Evolutionary conservation across 2,797 vertebrate species (phyloP).

Genomic region (Melopsittacus undulatus): DNA sequence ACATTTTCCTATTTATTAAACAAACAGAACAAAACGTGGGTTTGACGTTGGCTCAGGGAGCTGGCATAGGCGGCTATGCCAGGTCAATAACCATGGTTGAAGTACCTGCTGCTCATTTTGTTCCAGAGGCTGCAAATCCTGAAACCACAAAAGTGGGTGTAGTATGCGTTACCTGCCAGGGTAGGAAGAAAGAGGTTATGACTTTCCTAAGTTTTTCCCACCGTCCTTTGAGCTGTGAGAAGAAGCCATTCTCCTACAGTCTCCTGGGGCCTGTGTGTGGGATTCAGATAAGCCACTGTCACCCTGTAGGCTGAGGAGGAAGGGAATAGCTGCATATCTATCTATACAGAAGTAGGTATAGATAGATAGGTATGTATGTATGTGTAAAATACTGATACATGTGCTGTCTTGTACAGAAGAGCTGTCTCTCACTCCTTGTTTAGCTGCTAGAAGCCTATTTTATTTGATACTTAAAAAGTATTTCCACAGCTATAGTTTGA

Average conservation of each 20-base stretch:
- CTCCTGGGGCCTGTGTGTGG: not conserved
- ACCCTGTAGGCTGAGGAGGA: constrained; percentile 54
- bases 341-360: constrained; percentile 42
- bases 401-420: not conserved
- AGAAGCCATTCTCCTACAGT: constrained; percentile 17
- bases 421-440: not conserved
- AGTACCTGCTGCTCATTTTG: constrained; percentile 57
- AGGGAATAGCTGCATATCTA: constrained; percentile 54
- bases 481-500: not conserved
- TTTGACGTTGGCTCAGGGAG: not conserved
- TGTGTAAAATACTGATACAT: not conserved
- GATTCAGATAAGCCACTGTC: not conserved
- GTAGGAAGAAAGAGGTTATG: constrained; percentile 68
- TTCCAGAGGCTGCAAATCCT: constrained; percentile 67
- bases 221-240: constrained; percentile 19
- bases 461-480: not conserved
- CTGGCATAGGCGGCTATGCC: constrained; percentile 20
- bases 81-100: constrained; percentile 54
- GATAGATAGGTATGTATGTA: constrained; percentile 72
- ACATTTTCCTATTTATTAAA: not conserved
- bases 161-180: constrained; percentile 54
- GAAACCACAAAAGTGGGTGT: constrained; percentile 46
- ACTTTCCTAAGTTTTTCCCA: constrained; percentile 40
- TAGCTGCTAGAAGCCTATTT: constrained; percentile 5
- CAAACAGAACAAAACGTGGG: not conserved